Conservation (phyloP, 2,113 vertebrate species). For the Proteles cristata region DNA sequence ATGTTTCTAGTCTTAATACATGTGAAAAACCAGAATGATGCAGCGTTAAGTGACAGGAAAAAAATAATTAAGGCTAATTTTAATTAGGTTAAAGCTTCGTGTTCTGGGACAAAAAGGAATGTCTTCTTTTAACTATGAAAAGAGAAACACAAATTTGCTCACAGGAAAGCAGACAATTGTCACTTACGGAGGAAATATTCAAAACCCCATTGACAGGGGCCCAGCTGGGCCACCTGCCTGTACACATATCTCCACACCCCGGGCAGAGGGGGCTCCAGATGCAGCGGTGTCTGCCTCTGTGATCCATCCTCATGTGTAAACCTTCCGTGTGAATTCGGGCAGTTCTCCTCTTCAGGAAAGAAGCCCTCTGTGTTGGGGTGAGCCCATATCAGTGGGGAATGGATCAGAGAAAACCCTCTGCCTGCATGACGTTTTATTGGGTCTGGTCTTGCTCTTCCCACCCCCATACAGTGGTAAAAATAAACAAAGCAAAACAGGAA, state of each 20-base stretch:
- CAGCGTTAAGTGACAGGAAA: not conserved
- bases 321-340: not conserved
- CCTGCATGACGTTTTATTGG: no score
- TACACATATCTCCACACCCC: not conserved
- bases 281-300: accelerated
- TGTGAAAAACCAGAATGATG: not conserved
- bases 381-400: not conserved
- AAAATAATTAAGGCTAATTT: not conserved
- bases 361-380: not conserved
- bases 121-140: not conserved
- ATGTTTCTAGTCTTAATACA: not conserved
- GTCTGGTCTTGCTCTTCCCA: not conserved
- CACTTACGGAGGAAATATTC: not conserved
- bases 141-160: not conserved
- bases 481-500: not conserved
- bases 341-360: not conserved
- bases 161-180: not conserved
- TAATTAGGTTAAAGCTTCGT: not conserved
- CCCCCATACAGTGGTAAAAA: not conserved
- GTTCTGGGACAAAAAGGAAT: not conserved
- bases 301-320: not conserved
- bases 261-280: no score
- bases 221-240: not conserved
- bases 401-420: not conserved
- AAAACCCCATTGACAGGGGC: not conserved